Evolutionary conservation across 2,888 invertebrate genomes (phyloP), one percentile per base, ranked within the genome.

Genomic region (Erebia ligea): DNA sequence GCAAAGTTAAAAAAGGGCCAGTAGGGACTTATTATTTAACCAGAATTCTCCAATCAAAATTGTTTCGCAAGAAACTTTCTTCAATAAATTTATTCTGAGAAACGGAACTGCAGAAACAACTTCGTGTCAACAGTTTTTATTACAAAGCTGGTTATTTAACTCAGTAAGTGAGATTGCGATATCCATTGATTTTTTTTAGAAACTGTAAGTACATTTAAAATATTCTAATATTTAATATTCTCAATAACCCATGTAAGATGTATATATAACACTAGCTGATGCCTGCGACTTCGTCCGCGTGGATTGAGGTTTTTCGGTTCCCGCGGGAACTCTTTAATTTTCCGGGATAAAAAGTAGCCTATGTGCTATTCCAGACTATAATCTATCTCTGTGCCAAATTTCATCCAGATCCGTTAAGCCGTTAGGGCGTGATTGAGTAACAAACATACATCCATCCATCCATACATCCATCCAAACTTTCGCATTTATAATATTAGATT

Each of bases 31-130:
- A 34, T 15, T 58, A 34, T 58, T 59, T 40, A 40, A 59, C 58
- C 59, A 40, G 17, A 59, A 42, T 11, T 59, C 10, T 17, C 40
- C 25, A 40, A 59, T 62, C 21, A 48, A 62, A 62, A 17, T 62
- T 48, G 42, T 62, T 62, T 48, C 48, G 21, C 48, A 17, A 48
- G 62, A 48, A 62, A 48, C 48, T 62, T 45, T 48, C 62, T 62
- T 62, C 45, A 48, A 62, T 48, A 45, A 45, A 61, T 42, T 59
- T 19, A 61, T 19, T 42, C 42, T 48, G 62, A 21, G 45, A 62
- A 62, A 62, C 45, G 19, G 45, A 34, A 21, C 15, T 48, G 45
- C 21, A 45, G 19, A 45, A 61, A 62, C 21, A 25, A 45, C 45
- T 61, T 61, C 10, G 19, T 45, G 61, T 45, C n/a, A 62, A 62